phyloP scores from a whole-genome alignment of 2,888 invertebrate genomes.

The Cordilura impudica region DNA sequence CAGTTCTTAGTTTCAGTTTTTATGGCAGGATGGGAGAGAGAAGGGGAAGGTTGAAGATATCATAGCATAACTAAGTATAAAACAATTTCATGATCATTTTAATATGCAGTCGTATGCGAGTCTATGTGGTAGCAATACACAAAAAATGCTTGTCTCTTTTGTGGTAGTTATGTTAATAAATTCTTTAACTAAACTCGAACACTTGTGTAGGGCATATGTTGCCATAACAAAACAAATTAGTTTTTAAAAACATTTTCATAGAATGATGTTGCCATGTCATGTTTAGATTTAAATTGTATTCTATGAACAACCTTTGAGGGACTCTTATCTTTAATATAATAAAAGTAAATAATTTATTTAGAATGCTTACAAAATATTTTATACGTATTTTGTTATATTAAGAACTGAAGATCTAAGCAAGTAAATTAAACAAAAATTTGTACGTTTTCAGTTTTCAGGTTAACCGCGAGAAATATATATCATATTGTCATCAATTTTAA shows the following conservation, averaged over 20 bases:
- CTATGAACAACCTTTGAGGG: too few relatives aligned
- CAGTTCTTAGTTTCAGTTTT: not conserved
- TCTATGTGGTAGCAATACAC: not conserved
- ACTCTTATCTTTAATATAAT: too few relatives aligned
- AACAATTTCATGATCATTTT: constrained; percentile 14
- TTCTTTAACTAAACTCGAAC: constrained; percentile 1
- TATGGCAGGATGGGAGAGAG: not conserved
- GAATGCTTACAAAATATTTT: too few relatives aligned
- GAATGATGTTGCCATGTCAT: not conserved
- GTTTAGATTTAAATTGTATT: not conserved
- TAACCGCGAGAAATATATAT: too few relatives aligned
- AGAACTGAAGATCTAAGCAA: too few relatives aligned
- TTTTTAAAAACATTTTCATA: constrained; percentile 5
- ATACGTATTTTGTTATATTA: too few relatives aligned
- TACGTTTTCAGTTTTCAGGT: too few relatives aligned
- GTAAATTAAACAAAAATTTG: too few relatives aligned
- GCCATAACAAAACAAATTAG: constrained; percentile 15
- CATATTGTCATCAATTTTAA: too few relatives aligned
- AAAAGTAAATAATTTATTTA: too few relatives aligned
- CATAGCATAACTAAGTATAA: not conserved
- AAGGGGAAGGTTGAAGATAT: too few relatives aligned
- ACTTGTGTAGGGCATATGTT: constrained; percentile 8
- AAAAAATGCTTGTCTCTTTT: constrained; percentile 11
- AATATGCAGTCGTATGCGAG: not conserved
- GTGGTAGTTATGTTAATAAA: constrained; percentile 27